These are phyloP conservation scores for Drosophila suboccidentalis DNA, from an alignment of 2,888 invertebrate species.

Conservation along the genomic window DNA sequence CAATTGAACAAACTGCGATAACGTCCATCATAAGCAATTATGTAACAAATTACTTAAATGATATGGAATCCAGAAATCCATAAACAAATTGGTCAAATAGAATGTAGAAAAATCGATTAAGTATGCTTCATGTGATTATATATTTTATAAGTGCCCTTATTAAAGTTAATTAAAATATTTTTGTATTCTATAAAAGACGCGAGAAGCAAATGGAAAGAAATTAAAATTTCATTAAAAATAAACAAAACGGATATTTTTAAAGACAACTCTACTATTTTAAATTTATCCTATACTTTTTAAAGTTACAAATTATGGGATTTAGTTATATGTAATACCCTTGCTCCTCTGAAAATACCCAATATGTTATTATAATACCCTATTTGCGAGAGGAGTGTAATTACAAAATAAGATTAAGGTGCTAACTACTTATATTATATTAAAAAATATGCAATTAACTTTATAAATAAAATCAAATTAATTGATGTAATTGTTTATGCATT, in stretches of 20 bases:
- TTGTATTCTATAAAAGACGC: neutral
- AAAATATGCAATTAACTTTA: neutral
- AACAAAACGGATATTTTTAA: too few relatives aligned
- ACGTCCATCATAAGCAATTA: constrained; percentile 50
- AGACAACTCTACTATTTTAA: too few relatives aligned
- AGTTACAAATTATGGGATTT: too few relatives aligned
- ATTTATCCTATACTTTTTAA: too few relatives aligned
- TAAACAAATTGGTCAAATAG: neutral
- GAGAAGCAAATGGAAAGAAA: neutral
- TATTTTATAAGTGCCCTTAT: neutral
- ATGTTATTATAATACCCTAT: too few relatives aligned
- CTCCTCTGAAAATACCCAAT: too few relatives aligned
- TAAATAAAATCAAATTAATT: neutral
- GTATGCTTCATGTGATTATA: neutral
- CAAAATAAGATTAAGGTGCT: too few relatives aligned
- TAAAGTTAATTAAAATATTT: neutral
- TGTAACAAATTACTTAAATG: constrained; percentile 36
- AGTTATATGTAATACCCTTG: too few relatives aligned
- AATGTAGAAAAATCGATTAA: neutral
- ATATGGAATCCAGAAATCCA: constrained; percentile 20
- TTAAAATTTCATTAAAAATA: neutral
- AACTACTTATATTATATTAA: too few relatives aligned
- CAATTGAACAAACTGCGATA: constrained; percentile 40
- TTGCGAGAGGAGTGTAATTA: too few relatives aligned
- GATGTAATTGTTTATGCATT: neutral